Conservation (phyloP, 2,888 invertebrate genomes). For the Cacoxenus indagator region DNA sequence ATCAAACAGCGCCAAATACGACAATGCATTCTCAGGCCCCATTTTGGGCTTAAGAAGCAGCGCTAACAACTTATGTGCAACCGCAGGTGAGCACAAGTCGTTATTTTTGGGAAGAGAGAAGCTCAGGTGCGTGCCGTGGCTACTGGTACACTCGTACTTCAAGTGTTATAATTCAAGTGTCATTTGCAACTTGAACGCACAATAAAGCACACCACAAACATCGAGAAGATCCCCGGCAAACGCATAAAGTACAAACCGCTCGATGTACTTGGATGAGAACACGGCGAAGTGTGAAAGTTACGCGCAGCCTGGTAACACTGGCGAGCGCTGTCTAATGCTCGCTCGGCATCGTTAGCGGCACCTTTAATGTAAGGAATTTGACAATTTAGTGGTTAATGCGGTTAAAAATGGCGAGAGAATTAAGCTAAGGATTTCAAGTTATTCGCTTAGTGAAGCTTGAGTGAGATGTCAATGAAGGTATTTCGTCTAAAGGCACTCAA, state of each 20-base stretch:
- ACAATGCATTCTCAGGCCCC: no score
- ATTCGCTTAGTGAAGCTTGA: slow-evolving; percentile 3
- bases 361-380: neutral
- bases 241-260: neutral
- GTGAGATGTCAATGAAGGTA: slow-evolving; percentile 3
- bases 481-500: neutral
- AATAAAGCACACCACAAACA: slow-evolving; percentile 1
- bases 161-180: neutral
- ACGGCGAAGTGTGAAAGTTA: neutral
- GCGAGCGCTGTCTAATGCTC: no score
- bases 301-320: neutral
- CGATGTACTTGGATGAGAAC: neutral
- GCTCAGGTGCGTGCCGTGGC: no score
- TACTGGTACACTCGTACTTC: no score
- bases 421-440: neutral
- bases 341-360: no score
- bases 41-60: no score
- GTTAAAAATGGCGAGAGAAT: neutral
- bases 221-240: neutral
- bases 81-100: neutral
- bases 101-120: no score
- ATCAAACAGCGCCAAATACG: no score
- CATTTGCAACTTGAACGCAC: slow-evolving; percentile 3
- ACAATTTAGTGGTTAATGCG: slow-evolving; percentile 1
- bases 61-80: no score